Evolutionary conservation across 1,140 invertebrate genomes (phyloP), one percentile per base, ranked within the genome.

Genomic region (Bombus huntii): DNA sequence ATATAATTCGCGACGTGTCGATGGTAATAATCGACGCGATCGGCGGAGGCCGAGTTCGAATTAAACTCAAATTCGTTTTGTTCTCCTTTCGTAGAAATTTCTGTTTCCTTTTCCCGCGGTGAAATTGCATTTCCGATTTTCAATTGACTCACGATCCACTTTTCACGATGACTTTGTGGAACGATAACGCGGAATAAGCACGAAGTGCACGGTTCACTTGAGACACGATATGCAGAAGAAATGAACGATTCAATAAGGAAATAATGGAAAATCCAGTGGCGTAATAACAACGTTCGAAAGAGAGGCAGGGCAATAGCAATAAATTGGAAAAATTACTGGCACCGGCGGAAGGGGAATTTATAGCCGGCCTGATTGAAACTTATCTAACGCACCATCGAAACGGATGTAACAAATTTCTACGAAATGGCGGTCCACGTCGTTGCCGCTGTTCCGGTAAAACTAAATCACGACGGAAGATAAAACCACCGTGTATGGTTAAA

Each of bases 281-380:
- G 53, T 74, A 74, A 44, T 62, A 74, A 81, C 80, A 39, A n/a
- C 47, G 70, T 73, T 44, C 37, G 10, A 44, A 28, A 39, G 13
- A 66, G 66, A 25, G n/a, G 12, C 28, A 25, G 12, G 28, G 80
- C 53, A 34, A 28, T 44, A 65, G 39, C 79, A 44, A 81, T 74
- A 81, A 81, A 81, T 81, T n/a, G 53, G 37, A 73, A 81, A 81
- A 81, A 81, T 81, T 81, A 74, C 80, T 34, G 68, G 62, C 70
- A 57, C 37, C 34, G 72, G 57, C 42, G 22, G 73, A 31, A 81
- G 15, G 8, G 13, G 42, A 66, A 83, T 83, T 83, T 83, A 83
- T 62, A 34, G 3, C 62, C 44, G n/a, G 0, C 13, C 72, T 75
- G 81, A 83, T 75, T 66, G 72, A 83, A 75, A 75, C 59, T 83